phyloP scores from a whole-genome alignment of 2,113 vertebrate species.

The Cinclus mexicanus region DNA sequence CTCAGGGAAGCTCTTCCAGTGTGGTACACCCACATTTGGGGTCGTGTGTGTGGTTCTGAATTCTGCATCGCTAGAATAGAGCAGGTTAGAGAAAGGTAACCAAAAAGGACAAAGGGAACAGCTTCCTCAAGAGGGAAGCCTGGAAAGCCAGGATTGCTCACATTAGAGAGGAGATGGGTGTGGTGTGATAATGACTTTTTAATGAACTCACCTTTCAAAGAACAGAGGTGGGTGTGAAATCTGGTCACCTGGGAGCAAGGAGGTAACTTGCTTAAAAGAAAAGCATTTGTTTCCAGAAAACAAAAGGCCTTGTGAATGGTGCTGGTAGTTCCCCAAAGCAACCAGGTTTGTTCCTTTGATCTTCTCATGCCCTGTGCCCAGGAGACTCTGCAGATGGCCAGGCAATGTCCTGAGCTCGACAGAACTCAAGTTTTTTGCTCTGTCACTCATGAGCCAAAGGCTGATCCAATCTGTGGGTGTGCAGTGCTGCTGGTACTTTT shows the following conservation, averaged over 20 bases:
- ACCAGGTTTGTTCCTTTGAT: neutral
- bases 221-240: neutral
- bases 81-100: neutral
- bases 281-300: neutral
- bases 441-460: neutral
- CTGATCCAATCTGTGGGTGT: neutral
- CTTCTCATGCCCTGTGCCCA: neutral
- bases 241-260: neutral
- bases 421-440: neutral
- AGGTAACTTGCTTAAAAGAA: neutral
- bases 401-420: neutral
- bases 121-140: neutral
- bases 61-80: neutral
- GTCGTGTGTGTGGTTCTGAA: neutral
- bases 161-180: neutral
- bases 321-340: neutral
- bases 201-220: neutral
- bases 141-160: neutral
- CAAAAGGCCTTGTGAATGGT: neutral
- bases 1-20: neutral
- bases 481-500: neutral
- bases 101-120: neutral
- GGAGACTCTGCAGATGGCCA: neutral
- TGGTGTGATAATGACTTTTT: neutral
- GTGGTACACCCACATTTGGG: neutral